Base-by-base conservation (phyloP, 2,113 vertebrate species). In the Lethenteron reissneri region DNA sequence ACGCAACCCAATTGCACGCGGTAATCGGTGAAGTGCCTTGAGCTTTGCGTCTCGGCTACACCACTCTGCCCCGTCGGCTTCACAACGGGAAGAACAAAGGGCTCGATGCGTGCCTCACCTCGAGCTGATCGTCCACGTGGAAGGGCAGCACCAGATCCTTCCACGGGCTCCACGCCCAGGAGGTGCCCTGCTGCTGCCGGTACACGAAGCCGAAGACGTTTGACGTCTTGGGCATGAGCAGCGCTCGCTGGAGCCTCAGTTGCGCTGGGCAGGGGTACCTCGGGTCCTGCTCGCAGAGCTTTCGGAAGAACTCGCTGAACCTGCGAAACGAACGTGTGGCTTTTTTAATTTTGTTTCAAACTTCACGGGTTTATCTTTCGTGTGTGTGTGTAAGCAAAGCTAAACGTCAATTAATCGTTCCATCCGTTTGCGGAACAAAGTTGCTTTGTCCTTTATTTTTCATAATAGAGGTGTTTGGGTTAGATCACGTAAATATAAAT, bases 271-370 rank as follows among this genome's bases (percentile, higher is more conserved):
- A 74, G 25, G 5, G 6, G 71, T 76, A 74, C 56, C 70, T 15
- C 15, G 76, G 78, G 41, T 56, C 74, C 15, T 58, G 56, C 60
- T 12, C 70, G 15, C 1, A 3, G n/a, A 73, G 17, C 3, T 8
- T 76, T 75, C 77, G 70, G 71, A 76, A 74, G 57, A 76, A 69
- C 8, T 60, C 62, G 62, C 56, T 71, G 62, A 74, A 75, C 10
- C 73, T 73, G 71, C 12, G 73, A 74, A 57, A 1, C 7, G 3
- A 25, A 72, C 19, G 15, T 11, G 11, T 6, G 71, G 0, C 0
- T 76, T 70, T 41, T 6, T 41, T 7, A 41, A 41, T 6, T 41
- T 41, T 41, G 41, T 41, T 41, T 41, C 41, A 41, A 41, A 41
- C 41, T 41, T 41, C 41, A 41, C 6, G 41, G 1, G 5, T 41